A percentile compares a stretch with the other conserved stretches of the same genome.
Evolutionary conservation across 2,888 invertebrate genomes (phyloP).

Genomic region (Pilophorus perplexus): DNA sequence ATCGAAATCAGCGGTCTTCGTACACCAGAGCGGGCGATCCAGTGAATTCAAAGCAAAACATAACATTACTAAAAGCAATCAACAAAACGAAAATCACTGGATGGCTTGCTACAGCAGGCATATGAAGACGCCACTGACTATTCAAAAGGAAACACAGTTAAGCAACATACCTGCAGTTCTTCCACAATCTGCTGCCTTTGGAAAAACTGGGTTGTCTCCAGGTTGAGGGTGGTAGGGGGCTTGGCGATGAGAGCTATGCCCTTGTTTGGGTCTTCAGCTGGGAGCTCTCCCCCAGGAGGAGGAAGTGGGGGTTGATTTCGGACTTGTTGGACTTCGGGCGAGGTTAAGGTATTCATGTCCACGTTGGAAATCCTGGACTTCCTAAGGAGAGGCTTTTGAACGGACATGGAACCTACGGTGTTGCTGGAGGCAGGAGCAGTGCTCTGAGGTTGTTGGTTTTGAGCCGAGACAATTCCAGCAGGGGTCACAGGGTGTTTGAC

Average conservation of each 20-base stretch:
- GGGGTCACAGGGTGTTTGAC: slow-evolving; percentile 14
- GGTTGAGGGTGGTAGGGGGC: slow-evolving; percentile 47
- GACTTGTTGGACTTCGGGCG: slow-evolving; percentile 60
- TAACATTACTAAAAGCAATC: too few species aligned
- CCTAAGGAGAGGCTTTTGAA: slow-evolving; percentile 56
- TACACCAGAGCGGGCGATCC: too few species aligned
- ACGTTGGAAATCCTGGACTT: slow-evolving; percentile 54
- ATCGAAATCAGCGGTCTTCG: too few species aligned
- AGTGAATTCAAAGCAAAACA: too few species aligned
- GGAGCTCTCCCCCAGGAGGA: slow-evolving; percentile 21
- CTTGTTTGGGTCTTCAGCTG: slow-evolving; percentile 21
- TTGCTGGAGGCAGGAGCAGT: slow-evolving; percentile 1
- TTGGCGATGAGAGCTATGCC: slow-evolving; percentile 31
- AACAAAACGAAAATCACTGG: too few species aligned
- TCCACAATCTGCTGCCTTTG: slow-evolving; percentile 70
- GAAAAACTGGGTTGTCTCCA: slow-evolving; percentile 63
- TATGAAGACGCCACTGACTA: too few species aligned
- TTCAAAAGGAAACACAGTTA: too few species aligned
- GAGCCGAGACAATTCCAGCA: neutral
- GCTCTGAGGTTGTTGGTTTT: slow-evolving; percentile 11
- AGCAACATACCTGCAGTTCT: slow-evolving; percentile 57
- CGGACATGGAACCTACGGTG: slow-evolving; percentile 1
- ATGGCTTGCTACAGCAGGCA: too few species aligned
- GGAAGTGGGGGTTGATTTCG: slow-evolving; percentile 47
- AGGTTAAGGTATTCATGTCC: slow-evolving; percentile 52